Evolutionary conservation across 2,888 invertebrate species (phyloP).

Genomic region (Eugnorisma glareosa): DNA sequence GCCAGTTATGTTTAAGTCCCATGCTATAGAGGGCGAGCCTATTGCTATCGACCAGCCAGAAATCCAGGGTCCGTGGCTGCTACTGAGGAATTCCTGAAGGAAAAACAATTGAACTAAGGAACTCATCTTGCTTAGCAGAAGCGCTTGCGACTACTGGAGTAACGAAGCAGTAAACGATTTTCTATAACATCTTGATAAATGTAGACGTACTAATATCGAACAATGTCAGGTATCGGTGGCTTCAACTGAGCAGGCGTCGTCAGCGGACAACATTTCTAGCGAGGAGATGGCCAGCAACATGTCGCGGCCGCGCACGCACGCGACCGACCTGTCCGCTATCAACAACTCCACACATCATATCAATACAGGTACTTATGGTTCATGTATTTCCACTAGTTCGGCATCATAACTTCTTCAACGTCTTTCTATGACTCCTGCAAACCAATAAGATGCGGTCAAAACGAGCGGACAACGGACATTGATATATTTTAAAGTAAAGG

Average conservation of each 20-base stretch:
- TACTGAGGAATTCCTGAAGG: neutral
- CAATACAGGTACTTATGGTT: slow-evolving; percentile 84
- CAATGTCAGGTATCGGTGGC: slow-evolving; percentile 93
- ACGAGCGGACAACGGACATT: neutral
- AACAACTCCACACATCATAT: slow-evolving; percentile 93
- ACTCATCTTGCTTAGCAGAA: neutral
- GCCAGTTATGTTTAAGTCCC: neutral
- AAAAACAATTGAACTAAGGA: neutral
- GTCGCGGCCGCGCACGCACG: slow-evolving; percentile 86
- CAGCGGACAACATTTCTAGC: slow-evolving; percentile 98
- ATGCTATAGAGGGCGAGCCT: neutral
- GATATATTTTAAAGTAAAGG: neutral
- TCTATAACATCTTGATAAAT: neutral
- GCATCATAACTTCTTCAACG: neutral
- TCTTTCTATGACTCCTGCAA: neutral
- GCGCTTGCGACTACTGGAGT: neutral
- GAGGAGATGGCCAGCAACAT: slow-evolving; percentile 96
- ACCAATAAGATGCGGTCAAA: neutral
- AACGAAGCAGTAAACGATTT: neutral
- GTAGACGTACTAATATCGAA: neutral
- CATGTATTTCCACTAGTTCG: neutral
- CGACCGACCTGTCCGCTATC: slow-evolving; percentile 92
- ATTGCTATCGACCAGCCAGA: neutral
- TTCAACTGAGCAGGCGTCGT: slow-evolving; percentile 98
- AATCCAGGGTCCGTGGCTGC: neutral